Percentiles rank a stretch among this genome's conserved stretches.
Evolutionary conservation across 2,888 invertebrate species (phyloP).

Genomic region (Brachynemurus nebulosus): DNA sequence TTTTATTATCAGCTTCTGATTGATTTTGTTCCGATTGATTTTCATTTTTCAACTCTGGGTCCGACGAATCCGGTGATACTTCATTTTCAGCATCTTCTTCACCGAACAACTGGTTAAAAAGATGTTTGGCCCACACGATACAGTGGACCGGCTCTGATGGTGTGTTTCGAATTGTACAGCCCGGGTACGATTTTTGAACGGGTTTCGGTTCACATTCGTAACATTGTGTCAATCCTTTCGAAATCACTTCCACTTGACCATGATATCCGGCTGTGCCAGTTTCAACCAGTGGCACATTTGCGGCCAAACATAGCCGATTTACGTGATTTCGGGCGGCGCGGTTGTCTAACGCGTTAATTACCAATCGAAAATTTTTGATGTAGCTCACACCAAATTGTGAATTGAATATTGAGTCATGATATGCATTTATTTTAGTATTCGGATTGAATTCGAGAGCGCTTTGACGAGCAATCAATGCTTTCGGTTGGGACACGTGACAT

Average conservation of each 20-base stretch:
- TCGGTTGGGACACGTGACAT: conserved; percentile 95
- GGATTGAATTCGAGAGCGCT: conserved; percentile 82
- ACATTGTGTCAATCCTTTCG: conserved; percentile 81
- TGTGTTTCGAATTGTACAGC: conserved; percentile 97
- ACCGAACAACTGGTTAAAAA: conserved; percentile 96
- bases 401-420: conserved; percentile 64
- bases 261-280: conserved; percentile 96
- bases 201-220: conserved; percentile 94
- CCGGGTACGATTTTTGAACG: conserved; percentile 85
- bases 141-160: conserved; percentile 99
- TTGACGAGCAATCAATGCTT: conserved; percentile 82
- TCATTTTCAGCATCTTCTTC: conserved; percentile 94
- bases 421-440: conserved; percentile 71
- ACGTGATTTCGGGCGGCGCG: conserved; percentile 94
- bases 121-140: conserved; percentile 98
- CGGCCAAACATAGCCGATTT: conserved; percentile 95
- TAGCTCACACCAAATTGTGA: conserved; percentile 80
- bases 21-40: conserved; percentile 35
- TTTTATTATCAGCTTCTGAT: conserved; percentile 21
- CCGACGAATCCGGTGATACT: conserved; percentile 93
- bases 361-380: conserved; percentile 81
- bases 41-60: conserved; percentile 70
- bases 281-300: conserved; percentile 86
- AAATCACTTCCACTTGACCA: conserved; percentile 86
- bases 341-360: conserved; percentile 96